Evolutionary conservation across 2,113 vertebrate species (phyloP), one percentile per base, ranked within the genome.

Genomic region (Falcunculus frontatus): DNA sequence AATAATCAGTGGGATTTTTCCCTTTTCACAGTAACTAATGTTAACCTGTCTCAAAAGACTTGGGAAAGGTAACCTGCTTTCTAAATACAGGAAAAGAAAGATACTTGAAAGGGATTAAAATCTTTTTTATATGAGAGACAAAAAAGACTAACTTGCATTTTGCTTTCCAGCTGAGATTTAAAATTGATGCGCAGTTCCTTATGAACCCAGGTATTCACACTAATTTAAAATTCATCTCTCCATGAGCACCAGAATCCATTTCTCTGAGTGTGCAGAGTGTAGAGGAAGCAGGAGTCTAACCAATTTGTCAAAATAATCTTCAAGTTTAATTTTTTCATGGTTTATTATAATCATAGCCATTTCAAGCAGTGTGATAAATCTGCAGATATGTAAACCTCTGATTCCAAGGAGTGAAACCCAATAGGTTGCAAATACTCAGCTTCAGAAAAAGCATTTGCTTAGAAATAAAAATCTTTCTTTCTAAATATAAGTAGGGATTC

Each of bases 221-320:
- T 74, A 74, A 77, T 60, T 42, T 69, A 39, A 41, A 91, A 94
- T 77, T 53, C 77, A 84, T 29, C 65, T 85, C 82, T 91, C 55
- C 25, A 22, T 4, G 25, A 90, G 68, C 52, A 56, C 56, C 56
- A 75, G 64, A 88, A 88, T 73, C 30, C 55, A 59, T 86, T 91
- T 84, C 14, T 37, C 41, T 27, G 22, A 50, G 30, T 1, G 3
- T 37, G 27, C 42, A 35, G n/a, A 39, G 44, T 1, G 44, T 1
- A 80, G 33, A 72, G 57, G 41, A 95, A 89, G 57, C 57, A 83
- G 63, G 7, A 68, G 10, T 47, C 59, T 42, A 80, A 67, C 25
- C 35, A 65, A 67, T 96, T 67, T 90, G 55, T 88, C 56, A 70
- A 93, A 88, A 86, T 60, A 84, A 94, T 83, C 81, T 80, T 76